A percentile compares a stretch with the other conserved stretches of the same genome.
phyloP scores from a whole-genome alignment of 2,888 invertebrate species.

The Apamea crenata region DNA sequence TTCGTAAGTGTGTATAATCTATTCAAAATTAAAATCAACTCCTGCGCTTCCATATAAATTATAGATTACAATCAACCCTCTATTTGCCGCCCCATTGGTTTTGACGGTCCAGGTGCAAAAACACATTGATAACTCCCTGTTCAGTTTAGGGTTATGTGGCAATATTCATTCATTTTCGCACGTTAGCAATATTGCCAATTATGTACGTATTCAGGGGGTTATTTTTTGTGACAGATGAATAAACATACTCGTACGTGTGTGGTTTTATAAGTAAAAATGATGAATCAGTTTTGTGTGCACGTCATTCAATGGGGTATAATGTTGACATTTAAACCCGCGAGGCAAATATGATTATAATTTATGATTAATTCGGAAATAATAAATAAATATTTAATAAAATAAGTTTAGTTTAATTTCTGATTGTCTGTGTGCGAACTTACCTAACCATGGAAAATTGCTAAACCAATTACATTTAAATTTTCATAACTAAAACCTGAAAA shows the following conservation, averaged over 20 bases:
- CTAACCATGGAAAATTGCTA: neutral
- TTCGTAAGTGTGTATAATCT: constrained; percentile 7
- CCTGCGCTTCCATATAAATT: constrained; percentile 54
- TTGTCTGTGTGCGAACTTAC: neutral
- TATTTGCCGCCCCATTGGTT: constrained; percentile 62
- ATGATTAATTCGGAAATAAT: neutral
- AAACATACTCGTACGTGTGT: constrained; percentile 39
- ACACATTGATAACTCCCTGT: constrained; percentile 63
- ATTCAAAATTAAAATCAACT: constrained; percentile 11
- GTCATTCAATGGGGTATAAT: constrained; percentile 16
- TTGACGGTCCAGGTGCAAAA: constrained; percentile 63
- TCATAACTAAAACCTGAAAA: neutral
- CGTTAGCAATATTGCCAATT: constrained; percentile 61
- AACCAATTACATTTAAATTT: no score
- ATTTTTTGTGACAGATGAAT: constrained; percentile 40
- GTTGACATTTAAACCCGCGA: constrained; percentile 2
- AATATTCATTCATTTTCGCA: constrained; percentile 62
- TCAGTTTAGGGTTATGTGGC: constrained; percentile 60
- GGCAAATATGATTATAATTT: neutral
- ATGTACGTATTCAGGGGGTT: constrained; percentile 45
- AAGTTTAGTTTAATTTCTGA: neutral
- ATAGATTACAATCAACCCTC: constrained; percentile 62
- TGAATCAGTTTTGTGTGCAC: constrained; percentile 25
- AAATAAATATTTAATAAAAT: neutral
- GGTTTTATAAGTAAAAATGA: constrained; percentile 11